Evolutionary conservation across 2,113 vertebrate species (phyloP).

Genomic region (Piaya cayana): DNA sequence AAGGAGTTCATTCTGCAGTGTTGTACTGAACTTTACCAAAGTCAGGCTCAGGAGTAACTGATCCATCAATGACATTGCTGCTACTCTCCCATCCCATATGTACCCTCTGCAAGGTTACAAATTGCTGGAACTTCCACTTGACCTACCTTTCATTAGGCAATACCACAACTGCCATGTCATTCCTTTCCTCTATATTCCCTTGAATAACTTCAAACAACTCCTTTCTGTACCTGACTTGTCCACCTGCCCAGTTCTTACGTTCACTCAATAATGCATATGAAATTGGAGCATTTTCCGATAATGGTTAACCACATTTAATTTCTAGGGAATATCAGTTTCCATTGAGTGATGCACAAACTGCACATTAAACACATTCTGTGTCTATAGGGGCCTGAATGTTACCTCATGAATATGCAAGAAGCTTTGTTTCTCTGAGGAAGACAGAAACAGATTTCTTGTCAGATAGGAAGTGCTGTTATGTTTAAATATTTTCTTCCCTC

Average conservation of each 20-base stretch:
- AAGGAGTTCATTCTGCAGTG: neutral
- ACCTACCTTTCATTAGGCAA: neutral
- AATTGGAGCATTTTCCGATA: neutral
- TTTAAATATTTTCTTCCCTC: slow-evolving; percentile 3
- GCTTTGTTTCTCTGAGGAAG: slow-evolving; percentile 17
- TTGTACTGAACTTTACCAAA: neutral
- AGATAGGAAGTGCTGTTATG: neutral
- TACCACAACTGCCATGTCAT: neutral
- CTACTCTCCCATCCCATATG: neutral
- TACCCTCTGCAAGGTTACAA: neutral
- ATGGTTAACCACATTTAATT: slow-evolving; percentile 38
- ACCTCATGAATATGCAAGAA: slow-evolving; percentile 63
- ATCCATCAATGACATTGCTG: neutral
- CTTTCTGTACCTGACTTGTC: neutral
- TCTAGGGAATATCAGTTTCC: slow-evolving; percentile 32
- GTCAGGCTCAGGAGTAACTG: neutral
- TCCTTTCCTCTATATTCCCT: neutral
- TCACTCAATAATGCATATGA: slow-evolving; percentile 44
- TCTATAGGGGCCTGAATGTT: slow-evolving; percentile 22
- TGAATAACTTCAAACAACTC: neutral
- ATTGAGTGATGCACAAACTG: slow-evolving; percentile 39
- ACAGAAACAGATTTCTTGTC: slow-evolving; percentile 48
- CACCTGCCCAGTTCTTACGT: neutral
- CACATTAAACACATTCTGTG: slow-evolving; percentile 40
- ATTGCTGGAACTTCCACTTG: neutral